Conservation (phyloP, 2,888 invertebrate genomes). For the Orchesella flavescens region DNA sequence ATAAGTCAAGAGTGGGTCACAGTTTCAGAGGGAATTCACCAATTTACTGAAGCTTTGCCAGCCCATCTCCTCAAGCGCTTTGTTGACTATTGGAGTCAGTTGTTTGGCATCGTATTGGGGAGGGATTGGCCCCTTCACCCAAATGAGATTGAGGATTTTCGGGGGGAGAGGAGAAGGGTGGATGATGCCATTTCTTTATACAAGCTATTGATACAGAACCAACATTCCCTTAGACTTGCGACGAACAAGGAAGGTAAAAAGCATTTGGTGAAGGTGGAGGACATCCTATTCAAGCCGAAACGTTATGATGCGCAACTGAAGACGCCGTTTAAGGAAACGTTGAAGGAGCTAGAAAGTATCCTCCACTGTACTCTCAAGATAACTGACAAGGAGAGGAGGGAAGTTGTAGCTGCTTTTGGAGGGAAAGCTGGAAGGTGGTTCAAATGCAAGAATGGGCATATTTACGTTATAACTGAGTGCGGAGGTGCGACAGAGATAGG, state of each 20-base stretch:
- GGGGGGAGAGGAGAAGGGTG: slow-evolving; percentile 38
- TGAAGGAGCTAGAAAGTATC: slow-evolving; percentile 41
- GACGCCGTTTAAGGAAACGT: too few relatives aligned
- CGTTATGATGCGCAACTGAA: too few relatives aligned
- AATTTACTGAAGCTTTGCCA: not conserved
- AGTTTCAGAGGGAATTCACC: too few relatives aligned
- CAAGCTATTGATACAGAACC: too few relatives aligned
- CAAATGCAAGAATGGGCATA: slow-evolving; percentile 82
- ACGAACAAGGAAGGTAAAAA: too few relatives aligned
- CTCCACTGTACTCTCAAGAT: slow-evolving; percentile 71
- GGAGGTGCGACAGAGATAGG: slow-evolving; percentile 78
- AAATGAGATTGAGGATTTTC: slow-evolving; percentile 29
- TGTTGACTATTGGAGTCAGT: not conserved
- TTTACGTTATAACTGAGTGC: slow-evolving; percentile 81
- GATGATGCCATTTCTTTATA: not conserved
- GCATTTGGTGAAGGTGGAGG: too few relatives aligned
- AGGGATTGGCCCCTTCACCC: slow-evolving; percentile 58
- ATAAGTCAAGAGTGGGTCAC: too few relatives aligned
- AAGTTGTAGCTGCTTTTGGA: slow-evolving; percentile 74
- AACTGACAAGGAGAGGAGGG: slow-evolving; percentile 73
- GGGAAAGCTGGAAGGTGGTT: slow-evolving; percentile 78
- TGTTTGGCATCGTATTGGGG: not conserved
- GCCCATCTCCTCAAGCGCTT: too few relatives aligned
- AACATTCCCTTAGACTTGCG: too few relatives aligned
- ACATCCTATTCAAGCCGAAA: too few relatives aligned